Percentiles rank a stretch among this genome's conserved stretches.
These are phyloP conservation scores for Hephaestus fuliginosus DNA, from an alignment of 2,797 vertebrate genomes.

Conservation along the genomic window DNA sequence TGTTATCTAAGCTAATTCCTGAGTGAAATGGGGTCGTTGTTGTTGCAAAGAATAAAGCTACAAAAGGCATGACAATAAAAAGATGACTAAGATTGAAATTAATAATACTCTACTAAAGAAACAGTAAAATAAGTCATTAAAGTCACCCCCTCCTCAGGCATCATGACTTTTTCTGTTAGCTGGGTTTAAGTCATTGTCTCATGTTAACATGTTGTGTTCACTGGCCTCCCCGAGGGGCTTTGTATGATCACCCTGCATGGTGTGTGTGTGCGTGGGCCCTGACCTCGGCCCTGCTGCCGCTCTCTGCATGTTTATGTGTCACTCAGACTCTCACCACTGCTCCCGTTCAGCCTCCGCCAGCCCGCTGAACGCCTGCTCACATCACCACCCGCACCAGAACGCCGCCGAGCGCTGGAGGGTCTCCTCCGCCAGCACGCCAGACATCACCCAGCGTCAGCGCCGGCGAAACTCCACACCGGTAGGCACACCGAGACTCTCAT, in stretches of 20 bases:
- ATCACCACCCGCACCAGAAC: conserved; percentile 87
- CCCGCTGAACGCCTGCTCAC: conserved; percentile 89
- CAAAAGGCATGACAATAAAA: background rate
- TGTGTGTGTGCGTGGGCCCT: conserved; percentile 27
- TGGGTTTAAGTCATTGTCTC: background rate
- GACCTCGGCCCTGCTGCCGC: conserved; percentile 42
- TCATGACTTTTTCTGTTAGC: background rate
- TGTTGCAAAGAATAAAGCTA: background rate
- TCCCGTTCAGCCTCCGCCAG: conserved; percentile 92
- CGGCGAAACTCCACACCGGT: conserved; percentile 88
- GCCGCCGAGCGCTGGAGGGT: conserved; percentile 89
- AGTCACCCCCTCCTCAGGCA: background rate
- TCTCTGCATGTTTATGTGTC: conserved; percentile 56
- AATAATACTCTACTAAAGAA: background rate
- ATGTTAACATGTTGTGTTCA: conserved; percentile 15
- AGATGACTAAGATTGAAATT: background rate
- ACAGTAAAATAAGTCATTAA: background rate
- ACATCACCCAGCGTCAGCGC: conserved; percentile 86
- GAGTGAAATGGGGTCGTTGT: background rate
- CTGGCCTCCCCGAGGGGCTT: background rate
- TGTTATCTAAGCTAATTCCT: background rate
- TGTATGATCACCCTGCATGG: conserved; percentile 41
- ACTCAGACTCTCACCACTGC: conserved; percentile 88
- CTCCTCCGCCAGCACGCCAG: conserved; percentile 88
- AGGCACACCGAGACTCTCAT: conserved; percentile 47